Conservation (phyloP, 2,888 invertebrate genomes). For the Choreutis nemorana region DNA sequence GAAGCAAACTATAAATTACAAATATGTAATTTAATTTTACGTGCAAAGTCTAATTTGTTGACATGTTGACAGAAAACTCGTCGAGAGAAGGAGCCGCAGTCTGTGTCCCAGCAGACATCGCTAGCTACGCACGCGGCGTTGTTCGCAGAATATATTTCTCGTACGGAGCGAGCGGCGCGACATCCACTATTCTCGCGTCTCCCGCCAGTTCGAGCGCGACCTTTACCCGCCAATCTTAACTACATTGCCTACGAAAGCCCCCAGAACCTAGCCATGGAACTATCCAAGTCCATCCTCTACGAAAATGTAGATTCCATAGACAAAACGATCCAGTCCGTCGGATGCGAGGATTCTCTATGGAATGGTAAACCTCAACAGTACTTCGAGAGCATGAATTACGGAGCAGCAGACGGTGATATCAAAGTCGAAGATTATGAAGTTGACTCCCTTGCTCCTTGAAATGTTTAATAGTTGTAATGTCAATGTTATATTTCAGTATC, state of each 20-base stretch:
- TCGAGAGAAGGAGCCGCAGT: conserved; percentile 9
- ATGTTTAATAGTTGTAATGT: too few species aligned
- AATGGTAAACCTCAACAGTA: conserved; percentile 60
- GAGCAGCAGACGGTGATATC: conserved; percentile 16
- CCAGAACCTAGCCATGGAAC: conserved; percentile 36
- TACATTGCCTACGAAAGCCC: conserved; percentile 34
- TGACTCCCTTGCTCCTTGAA: conserved; percentile 34
- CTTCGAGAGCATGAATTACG: conserved; percentile 74
- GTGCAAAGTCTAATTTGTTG: conserved; percentile 11
- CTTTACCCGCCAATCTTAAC: conserved; percentile 18
- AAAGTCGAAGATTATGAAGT: conserved; percentile 27
- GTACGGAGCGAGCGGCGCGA: conserved; percentile 23
- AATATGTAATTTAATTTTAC: neutral
- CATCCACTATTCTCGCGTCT: conserved; percentile 24
- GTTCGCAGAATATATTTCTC: conserved; percentile 45
- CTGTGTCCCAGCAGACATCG: conserved; percentile 8
- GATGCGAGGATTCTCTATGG: conserved; percentile 67
- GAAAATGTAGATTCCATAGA: conserved; percentile 42
- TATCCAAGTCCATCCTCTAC: conserved; percentile 32
- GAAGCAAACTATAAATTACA: neutral
- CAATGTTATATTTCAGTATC: conserved; percentile 9
- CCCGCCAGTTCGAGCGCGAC: conserved; percentile 14
- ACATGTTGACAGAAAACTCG: conserved; percentile 16
- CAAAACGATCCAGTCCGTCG: conserved; percentile 22
- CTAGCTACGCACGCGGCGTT: conserved; percentile 7